A percentile compares a stretch with the other conserved stretches of the same genome.
phyloP scores from a whole-genome alignment of 2,797 vertebrate species.

The Natrix natrix region DNA sequence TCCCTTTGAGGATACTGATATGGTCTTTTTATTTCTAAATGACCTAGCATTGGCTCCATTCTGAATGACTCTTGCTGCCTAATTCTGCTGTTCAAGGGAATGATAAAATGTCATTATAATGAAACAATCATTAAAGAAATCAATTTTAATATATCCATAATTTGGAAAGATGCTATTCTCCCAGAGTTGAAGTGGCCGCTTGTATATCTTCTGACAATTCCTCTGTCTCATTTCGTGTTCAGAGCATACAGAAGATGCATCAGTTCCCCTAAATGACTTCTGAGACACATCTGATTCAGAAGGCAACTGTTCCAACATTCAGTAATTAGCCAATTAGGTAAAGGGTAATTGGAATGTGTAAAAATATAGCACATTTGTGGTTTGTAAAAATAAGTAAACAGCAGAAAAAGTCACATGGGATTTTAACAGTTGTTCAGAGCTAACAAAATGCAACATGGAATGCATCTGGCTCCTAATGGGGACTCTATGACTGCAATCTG shows the following conservation, averaged over 20 bases:
- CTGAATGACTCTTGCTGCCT: background rate
- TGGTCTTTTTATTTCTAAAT: background rate
- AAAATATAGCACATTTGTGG: constrained; percentile 24
- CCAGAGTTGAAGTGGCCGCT: background rate
- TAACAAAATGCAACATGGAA: constrained; percentile 33
- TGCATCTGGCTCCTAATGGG: background rate
- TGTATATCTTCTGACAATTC: background rate
- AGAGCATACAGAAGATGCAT: background rate
- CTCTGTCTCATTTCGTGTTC: background rate
- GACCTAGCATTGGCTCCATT: background rate
- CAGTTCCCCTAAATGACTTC: constrained; percentile 12
- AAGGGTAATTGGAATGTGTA: constrained; percentile 30
- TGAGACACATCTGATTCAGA: background rate
- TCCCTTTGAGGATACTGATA: background rate
- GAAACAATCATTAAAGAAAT: background rate
- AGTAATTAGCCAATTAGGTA: constrained; percentile 34
- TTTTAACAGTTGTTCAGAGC: constrained; percentile 19
- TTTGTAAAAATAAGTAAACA: constrained; percentile 34
- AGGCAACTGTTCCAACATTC: constrained; percentile 21
- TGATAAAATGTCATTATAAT: background rate
- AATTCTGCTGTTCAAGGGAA: background rate
- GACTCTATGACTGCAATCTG: constrained; percentile 22
- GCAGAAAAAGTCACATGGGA: constrained; percentile 6
- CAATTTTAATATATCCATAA: background rate
- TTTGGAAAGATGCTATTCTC: background rate